Base-by-base conservation (phyloP, 2,888 invertebrate species). In the Caenorhabditis uteleia region DNA sequence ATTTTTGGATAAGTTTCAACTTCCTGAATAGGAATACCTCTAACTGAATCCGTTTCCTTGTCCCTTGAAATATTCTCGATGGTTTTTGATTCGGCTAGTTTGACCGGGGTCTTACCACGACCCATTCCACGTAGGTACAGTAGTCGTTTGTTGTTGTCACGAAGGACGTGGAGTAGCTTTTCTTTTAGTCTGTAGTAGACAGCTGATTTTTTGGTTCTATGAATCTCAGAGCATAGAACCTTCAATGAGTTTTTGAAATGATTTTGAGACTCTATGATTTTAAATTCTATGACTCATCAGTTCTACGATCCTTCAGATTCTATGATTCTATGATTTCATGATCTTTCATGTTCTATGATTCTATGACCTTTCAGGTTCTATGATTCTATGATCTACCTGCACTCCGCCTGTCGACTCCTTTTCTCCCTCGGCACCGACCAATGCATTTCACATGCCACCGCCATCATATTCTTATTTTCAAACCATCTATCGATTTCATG, bases 381-480 rank as follows among this genome's bases (percentile, higher is more conserved):
- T n/a, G 21, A n/a, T n/a, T n/a, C n/a, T n/a, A n/a, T n/a, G n/a
- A n/a, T n/a, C 39, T 51, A 77, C 78, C 58, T 60, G 33, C 73
- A 72, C 46, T 79, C 78, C 40, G 72, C 43, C 27, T 60, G 61
- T n/a, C 79, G 46, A 18, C 51, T 68, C 21, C 79, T 44, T 40
- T 66, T 64, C 20, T 68, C 68, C 26, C 72, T 64, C 4, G 79
- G 79, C 33, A 79, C 78, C 18, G 79, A 79, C 72, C 75, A 79
- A 56, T 79, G 79, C n/a, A 79, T 68, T 48, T 79, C 79, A 64
- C 76, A 78, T 18, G 79, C 79, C 38, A 78, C 74, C 18, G 74
- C 79, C 55, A 79, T 58, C 57, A 79, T 71, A 26, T 67, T 64
- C n/a, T 65, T 61, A 5, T 53, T 51, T 16, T 74, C 77, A 21